These are phyloP conservation scores for Seladonia tumulorum DNA, from an alignment of 2,888 invertebrate species.

Conservation along the genomic window DNA sequence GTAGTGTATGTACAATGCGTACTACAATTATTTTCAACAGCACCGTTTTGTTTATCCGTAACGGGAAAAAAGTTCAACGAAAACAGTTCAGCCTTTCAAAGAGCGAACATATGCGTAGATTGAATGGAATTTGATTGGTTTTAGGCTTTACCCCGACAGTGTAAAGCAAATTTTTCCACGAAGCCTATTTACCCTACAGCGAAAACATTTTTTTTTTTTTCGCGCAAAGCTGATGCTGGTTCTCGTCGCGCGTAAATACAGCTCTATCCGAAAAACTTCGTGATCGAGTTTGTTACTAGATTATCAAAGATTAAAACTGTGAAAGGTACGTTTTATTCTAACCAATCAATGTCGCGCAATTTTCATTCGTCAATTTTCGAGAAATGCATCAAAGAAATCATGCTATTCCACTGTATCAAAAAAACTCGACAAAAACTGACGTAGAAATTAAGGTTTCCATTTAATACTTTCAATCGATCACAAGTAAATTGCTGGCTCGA, in stretches of 20 bases:
- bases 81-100: neutral
- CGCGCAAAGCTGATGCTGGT: neutral
- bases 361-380: neutral
- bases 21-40: neutral
- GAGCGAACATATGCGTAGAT: neutral
- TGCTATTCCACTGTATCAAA: neutral
- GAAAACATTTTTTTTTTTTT: neutral
- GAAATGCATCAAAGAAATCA: neutral
- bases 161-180: neutral
- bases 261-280: neutral
- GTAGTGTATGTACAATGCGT: neutral
- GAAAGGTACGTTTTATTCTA: neutral
- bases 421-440: too few relatives aligned
- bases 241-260: neutral
- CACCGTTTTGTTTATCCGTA: neutral
- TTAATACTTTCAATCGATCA: too few relatives aligned
- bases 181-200: neutral
- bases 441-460: too few relatives aligned
- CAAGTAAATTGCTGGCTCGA: too few relatives aligned
- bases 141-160: neutral
- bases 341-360: neutral
- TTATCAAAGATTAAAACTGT: neutral
- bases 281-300: neutral
- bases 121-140: slow-evolving; percentile 9
- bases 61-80: neutral